These are phyloP conservation scores for Sminthopsis crassicaudata DNA, from an alignment of 2,113 vertebrate species.

Conservation along the genomic window DNA sequence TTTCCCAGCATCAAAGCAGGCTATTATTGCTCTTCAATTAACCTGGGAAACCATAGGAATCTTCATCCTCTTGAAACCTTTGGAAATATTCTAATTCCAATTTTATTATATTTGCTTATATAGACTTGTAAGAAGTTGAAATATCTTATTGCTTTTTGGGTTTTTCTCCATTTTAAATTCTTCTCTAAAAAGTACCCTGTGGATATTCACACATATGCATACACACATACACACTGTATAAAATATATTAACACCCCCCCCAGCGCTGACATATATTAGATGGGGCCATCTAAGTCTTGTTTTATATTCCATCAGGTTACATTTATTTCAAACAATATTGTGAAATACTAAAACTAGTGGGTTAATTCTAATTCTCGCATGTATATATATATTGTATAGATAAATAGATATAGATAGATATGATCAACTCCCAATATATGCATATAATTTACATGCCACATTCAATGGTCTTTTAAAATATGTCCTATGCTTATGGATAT, in stretches of 20 bases:
- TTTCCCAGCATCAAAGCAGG: background rate
- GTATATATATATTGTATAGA: too few relatives aligned
- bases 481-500: background rate
- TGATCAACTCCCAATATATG: background rate
- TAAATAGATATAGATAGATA: background rate
- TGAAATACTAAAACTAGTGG: background rate
- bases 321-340: background rate
- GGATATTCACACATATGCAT: background rate
- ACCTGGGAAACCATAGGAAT: background rate
- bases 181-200: background rate
- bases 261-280: background rate
- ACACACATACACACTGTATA: too few relatives aligned
- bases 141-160: background rate
- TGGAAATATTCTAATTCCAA: background rate
- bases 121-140: background rate
- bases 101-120: background rate
- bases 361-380: background rate
- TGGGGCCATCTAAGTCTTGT: background rate
- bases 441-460: background rate
- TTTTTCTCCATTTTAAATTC: background rate
- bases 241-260: background rate
- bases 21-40: background rate
- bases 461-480: background rate
- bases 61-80: background rate
- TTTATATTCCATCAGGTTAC: background rate